Percentiles rank a stretch among this genome's conserved stretches.
These are phyloP conservation scores for Simalia tracyae DNA, from an alignment of 2,797 vertebrate species.

Conservation along the genomic window DNA sequence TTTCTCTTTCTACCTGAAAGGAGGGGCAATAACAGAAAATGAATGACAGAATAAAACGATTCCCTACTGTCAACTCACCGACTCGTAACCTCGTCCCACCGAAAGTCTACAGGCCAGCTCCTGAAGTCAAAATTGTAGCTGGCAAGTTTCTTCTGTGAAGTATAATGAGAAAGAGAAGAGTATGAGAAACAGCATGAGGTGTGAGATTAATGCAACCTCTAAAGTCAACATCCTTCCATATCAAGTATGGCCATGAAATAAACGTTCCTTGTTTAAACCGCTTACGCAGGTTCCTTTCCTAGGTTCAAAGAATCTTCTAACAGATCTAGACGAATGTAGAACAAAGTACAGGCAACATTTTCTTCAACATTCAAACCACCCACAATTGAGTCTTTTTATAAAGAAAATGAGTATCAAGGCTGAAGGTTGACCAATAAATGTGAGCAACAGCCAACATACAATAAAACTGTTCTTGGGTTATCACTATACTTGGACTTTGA, in stretches of 20 bases:
- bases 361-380: neutral
- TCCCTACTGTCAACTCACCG: constrained; percentile 34
- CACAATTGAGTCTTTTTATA: neutral
- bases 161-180: neutral
- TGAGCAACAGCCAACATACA: neutral
- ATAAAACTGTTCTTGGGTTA: neutral
- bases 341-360: neutral
- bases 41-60: neutral
- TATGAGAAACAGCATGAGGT: neutral
- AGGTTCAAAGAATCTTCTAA: neutral
- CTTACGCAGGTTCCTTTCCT: neutral
- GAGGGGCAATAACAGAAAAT: neutral
- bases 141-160: constrained; percentile 81
- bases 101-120: constrained; percentile 88
- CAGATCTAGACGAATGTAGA: neutral
- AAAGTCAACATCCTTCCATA: neutral
- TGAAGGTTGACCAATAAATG: neutral
- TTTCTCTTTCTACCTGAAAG: neutral
- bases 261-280: neutral
- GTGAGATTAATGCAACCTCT: neutral
- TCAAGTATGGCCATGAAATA: neutral
- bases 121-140: constrained; percentile 88
- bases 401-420: neutral
- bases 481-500: neutral
- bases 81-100: constrained; percentile 78